Base-by-base conservation (phyloP, 2,888 invertebrate genomes). In the Rhingia rostrata region DNA sequence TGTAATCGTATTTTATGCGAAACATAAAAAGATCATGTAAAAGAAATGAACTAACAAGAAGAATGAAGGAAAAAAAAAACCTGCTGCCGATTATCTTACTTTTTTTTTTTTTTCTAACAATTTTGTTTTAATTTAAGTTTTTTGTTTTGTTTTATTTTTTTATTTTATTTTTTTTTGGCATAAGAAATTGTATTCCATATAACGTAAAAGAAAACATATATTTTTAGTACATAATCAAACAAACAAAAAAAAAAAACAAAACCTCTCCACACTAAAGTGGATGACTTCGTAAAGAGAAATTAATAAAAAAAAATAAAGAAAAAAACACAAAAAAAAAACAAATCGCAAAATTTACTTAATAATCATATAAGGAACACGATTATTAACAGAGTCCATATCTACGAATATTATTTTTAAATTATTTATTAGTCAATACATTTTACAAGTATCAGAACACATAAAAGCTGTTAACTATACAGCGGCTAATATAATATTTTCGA, bases 351-450 rank as follows among this genome's bases (percentile, higher is more conserved):
- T 60, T 74, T 77, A 77, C 58, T 77, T 79, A 73, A 60, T 43
- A 72, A 72, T 60, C 14, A 72, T 49, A 51, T 30, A 39, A 30
- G 14, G 49, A 43, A 30, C 4, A 7, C 14, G 14, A 74, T 37
- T 37, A 63, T 73, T 53, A 30, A 53, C 35, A 53, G 49, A 58
- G 51, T n/a, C n/a, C n/a, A 70, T 41, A 53, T 70, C 61, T 54
- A 78, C 82, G 82, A 82, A 82, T 82, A 82, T 77, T 82, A 82
- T 72, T 82, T 82, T 77, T 77, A 82, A 82, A 77, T 78, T 77
- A 82, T 82, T 82, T 82, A 82, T 82, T 82, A 77, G 82, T 72
- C 70, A 82, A 82, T 82, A 66, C 77, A 72, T 72, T 54, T 70
- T 54, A 72, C 70, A 81, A 70, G 45, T 56, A 60, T 39, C 41